Evolutionary conservation across 2,113 vertebrate species (phyloP).

Genomic region (Nothobranchius furzeri): DNA sequence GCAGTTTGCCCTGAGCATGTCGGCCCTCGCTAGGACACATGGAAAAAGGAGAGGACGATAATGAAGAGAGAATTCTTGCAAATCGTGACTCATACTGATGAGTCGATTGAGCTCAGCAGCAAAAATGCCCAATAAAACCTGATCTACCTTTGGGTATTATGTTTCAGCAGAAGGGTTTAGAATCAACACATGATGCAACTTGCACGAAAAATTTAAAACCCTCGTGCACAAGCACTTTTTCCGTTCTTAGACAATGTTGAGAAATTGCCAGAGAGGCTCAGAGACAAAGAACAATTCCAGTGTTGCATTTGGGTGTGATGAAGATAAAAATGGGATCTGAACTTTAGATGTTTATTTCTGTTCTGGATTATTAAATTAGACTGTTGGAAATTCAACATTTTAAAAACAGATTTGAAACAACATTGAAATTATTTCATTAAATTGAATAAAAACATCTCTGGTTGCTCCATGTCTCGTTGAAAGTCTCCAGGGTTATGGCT

Average conservation of each 20-base stretch:
- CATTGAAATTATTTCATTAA: too few species aligned
- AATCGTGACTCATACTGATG: constrained; percentile 24
- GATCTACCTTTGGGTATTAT: background rate
- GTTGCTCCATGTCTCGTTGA: too few species aligned
- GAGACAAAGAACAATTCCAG: too few species aligned
- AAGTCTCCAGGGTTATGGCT: too few species aligned
- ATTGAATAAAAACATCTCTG: too few species aligned
- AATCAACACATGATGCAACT: background rate
- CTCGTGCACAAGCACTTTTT: background rate
- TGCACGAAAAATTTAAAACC: background rate
- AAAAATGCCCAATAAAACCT: constrained; percentile 8
- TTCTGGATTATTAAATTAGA: background rate
- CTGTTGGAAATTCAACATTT: background rate
- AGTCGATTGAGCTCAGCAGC: constrained; percentile 1
- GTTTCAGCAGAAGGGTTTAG: background rate
- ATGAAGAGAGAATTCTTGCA: constrained; percentile 27
- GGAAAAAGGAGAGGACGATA: constrained; percentile 47
- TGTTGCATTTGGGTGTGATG: too few species aligned
- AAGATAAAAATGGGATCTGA: too few species aligned
- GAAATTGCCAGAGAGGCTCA: background rate
- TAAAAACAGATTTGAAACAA: too few species aligned
- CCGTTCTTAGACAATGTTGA: background rate
- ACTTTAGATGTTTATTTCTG: too few species aligned
- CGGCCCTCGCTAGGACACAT: constrained; percentile 57
- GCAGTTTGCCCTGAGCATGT: constrained; percentile 47